Evolutionary conservation across 2,113 vertebrate genomes (phyloP).

Genomic region (Zapornia atra): DNA sequence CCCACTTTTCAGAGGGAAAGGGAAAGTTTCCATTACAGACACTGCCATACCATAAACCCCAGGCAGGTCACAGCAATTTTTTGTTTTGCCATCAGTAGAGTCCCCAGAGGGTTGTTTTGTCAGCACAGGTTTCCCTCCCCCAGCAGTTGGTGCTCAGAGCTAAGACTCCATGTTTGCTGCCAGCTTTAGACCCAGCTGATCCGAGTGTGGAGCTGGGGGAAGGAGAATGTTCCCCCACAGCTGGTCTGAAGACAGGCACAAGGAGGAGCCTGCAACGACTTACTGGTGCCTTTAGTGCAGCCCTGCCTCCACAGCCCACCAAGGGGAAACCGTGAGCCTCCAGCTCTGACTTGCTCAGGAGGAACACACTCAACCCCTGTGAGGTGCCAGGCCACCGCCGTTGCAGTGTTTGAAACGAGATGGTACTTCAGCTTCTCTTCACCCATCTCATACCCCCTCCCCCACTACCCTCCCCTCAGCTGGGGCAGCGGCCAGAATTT

Average conservation of each 20-base stretch:
- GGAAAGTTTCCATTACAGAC: neutral
- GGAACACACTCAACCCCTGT: rapidly evolving
- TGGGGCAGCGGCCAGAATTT: neutral
- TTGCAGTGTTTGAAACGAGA: neutral
- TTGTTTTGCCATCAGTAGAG: neutral
- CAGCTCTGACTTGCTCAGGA: neutral
- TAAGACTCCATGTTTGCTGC: neutral
- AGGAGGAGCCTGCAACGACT: neutral
- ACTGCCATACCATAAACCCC: neutral
- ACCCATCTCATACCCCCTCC: neutral
- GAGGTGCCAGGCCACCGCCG: neutral
- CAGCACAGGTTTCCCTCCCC: neutral
- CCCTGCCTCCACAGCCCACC: rapidly evolving
- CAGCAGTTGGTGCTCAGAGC: neutral
- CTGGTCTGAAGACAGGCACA: neutral
- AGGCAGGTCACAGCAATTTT: constrained; percentile 17
- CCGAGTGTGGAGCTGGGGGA: neutral
- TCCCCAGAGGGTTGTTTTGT: neutral
- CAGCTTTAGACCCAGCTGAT: neutral
- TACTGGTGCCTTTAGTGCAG: neutral
- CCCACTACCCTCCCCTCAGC: neutral
- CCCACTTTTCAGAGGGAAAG: neutral
- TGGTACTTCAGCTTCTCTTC: neutral
- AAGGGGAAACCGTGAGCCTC: neutral
- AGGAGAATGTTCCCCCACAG: neutral